Percentiles rank a stretch among this genome's conserved stretches.
Evolutionary conservation across 2,113 vertebrate species (phyloP).

Genomic region (Colinus virginianus): DNA sequence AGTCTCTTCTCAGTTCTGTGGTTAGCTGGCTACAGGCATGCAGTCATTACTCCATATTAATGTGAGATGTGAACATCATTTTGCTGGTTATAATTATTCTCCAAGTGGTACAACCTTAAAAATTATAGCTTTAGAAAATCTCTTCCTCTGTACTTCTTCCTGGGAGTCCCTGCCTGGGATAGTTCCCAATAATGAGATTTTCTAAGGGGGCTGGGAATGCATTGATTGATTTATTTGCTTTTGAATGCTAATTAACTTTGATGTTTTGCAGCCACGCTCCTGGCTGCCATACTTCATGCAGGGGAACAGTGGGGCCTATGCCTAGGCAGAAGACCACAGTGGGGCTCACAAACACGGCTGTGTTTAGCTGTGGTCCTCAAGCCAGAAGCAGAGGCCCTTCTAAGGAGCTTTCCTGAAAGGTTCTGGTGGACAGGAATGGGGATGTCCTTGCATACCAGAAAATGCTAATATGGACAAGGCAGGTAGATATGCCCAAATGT

Average conservation of each 20-base stretch:
- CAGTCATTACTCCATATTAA: slow-evolving; percentile 68
- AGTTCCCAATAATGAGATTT: slow-evolving; percentile 53
- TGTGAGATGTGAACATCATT: slow-evolving; percentile 47
- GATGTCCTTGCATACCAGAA: accelerated
- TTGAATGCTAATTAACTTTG: slow-evolving; percentile 23
- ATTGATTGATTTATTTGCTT: slow-evolving; percentile 55
- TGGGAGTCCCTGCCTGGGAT: slow-evolving; percentile 23
- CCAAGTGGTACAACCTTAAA: slow-evolving; percentile 33
- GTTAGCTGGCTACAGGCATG: slow-evolving; percentile 65
- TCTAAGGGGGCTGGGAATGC: not conserved
- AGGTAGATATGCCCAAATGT: accelerated
- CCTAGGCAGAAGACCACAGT: not conserved
- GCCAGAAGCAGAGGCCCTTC: not conserved
- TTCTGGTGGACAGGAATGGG: accelerated
- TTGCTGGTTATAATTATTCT: slow-evolving; percentile 47
- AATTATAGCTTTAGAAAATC: slow-evolving; percentile 55
- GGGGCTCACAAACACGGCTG: not conserved
- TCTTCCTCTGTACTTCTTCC: slow-evolving; percentile 37
- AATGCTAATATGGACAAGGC: not conserved
- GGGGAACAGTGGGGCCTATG: not conserved
- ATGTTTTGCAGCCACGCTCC: slow-evolving; percentile 8
- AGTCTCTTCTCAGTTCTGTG: slow-evolving; percentile 67
- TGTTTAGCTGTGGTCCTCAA: not conserved
- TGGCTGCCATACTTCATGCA: not conserved
- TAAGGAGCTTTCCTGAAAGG: not conserved